These are phyloP conservation scores for Galagoides demidoff DNA, from an alignment of 2,797 vertebrate species.

Conservation along the genomic window DNA sequence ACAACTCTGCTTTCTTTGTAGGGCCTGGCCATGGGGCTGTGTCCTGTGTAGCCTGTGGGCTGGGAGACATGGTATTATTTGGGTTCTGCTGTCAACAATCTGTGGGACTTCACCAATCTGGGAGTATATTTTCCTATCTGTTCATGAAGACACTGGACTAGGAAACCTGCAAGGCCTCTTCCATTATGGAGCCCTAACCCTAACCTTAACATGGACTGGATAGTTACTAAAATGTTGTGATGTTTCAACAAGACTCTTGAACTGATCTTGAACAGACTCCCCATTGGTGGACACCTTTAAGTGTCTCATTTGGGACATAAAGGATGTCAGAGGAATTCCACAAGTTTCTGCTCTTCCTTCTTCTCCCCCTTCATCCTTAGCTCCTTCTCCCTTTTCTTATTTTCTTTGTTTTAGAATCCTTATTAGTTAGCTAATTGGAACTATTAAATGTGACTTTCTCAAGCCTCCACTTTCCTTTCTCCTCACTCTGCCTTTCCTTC, in stretches of 20 bases:
- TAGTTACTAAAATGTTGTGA: neutral
- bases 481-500: neutral
- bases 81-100: neutral
- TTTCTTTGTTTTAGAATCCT: neutral
- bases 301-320: neutral
- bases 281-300: neutral
- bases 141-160: neutral
- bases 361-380: too few relatives aligned
- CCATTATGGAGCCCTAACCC: neutral
- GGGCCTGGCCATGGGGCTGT: rapidly evolving
- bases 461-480: neutral
- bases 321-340: neutral
- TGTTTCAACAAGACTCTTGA: neutral
- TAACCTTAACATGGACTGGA: too few relatives aligned
- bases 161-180: neutral
- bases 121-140: neutral
- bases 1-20: neutral
- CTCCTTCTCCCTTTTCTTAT: neutral
- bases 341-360: neutral
- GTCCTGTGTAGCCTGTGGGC: neutral
- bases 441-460: neutral
- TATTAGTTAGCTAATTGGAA: neutral
- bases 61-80: neutral
- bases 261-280: neutral
- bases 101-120: neutral